Conservation (phyloP, 2,797 vertebrate species). For the Avahi laniger region DNA sequence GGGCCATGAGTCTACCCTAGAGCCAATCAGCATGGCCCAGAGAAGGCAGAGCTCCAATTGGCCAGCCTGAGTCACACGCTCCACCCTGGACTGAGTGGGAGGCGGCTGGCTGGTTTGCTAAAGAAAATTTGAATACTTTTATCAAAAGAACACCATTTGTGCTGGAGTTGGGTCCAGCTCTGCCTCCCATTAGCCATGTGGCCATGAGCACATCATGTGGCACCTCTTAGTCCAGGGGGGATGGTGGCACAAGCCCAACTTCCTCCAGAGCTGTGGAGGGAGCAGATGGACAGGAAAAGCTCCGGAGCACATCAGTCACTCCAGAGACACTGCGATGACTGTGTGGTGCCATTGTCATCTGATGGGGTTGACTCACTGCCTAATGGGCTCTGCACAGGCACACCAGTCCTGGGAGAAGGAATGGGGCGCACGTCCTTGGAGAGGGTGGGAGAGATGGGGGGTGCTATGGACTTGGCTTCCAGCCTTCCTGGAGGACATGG, state of each 20-base stretch:
- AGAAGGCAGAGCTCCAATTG: not conserved
- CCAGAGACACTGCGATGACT: not conserved
- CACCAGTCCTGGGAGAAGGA: not conserved
- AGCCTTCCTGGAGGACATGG: not conserved
- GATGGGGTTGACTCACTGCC: not conserved
- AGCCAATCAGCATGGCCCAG: not conserved
- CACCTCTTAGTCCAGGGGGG: not conserved
- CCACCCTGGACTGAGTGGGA: not conserved
- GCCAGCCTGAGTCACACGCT: not conserved
- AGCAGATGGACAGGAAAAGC: not conserved
- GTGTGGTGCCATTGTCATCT: not conserved
- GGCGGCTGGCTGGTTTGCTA: not conserved
- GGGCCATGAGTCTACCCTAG: not conserved
- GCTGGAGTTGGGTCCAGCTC: not conserved
- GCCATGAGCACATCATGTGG: not conserved
- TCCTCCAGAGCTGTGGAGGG: not conserved
- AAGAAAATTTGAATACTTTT: not conserved
- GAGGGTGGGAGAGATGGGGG: not conserved
- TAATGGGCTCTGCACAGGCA: not conserved
- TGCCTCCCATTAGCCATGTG: not conserved
- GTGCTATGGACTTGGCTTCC: not conserved
- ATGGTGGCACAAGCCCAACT: no score
- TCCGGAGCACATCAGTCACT: not conserved
- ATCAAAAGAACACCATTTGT: not conserved
- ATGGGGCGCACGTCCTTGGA: fast-evolving